phyloP scores from a whole-genome alignment of 2,888 invertebrate species.

The Caenorhabditis sp. region DNA sequence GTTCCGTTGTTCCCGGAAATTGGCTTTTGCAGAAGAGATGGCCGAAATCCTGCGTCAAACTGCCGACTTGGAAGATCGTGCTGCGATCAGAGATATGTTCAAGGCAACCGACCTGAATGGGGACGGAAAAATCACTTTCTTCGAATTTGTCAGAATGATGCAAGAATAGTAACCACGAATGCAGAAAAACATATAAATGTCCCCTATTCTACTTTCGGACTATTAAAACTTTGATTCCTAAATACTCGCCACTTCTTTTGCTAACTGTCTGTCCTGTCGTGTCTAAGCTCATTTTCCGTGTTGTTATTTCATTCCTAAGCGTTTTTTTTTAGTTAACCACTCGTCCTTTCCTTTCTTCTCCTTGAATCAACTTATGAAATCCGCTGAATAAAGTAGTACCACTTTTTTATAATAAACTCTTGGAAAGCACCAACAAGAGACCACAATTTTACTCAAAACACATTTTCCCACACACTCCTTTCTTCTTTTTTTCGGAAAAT shows the following conservation, averaged over 20 bases:
- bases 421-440: slow-evolving; percentile 51
- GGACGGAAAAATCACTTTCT: slow-evolving; percentile 78
- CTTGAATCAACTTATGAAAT: slow-evolving; percentile 7
- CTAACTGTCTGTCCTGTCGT: slow-evolving; percentile 42
- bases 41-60: slow-evolving; percentile 74
- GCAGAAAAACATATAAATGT: no score
- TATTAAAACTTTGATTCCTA: neutral
- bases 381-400: slow-evolving; percentile 53
- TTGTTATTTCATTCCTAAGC: slow-evolving; percentile 42
- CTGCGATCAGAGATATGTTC: slow-evolving; percentile 76
- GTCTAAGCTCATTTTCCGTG: slow-evolving; percentile 23
- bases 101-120: slow-evolving; percentile 76
- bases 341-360: slow-evolving; percentile 18
- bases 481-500: slow-evolving; percentile 26
- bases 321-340: slow-evolving; percentile 39
- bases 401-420: slow-evolving; percentile 42
- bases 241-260: slow-evolving; percentile 24
- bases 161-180: slow-evolving; percentile 66
- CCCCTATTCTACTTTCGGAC: neutral
- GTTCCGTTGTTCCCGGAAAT: slow-evolving; percentile 18
- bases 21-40: slow-evolving; percentile 75
- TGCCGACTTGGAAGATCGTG: slow-evolving; percentile 73
- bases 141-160: slow-evolving; percentile 80
- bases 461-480: slow-evolving; percentile 35
- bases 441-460: slow-evolving; percentile 47